Evolutionary conservation across 2,113 vertebrate genomes (phyloP).

Genomic region (Strix aluco): DNA sequence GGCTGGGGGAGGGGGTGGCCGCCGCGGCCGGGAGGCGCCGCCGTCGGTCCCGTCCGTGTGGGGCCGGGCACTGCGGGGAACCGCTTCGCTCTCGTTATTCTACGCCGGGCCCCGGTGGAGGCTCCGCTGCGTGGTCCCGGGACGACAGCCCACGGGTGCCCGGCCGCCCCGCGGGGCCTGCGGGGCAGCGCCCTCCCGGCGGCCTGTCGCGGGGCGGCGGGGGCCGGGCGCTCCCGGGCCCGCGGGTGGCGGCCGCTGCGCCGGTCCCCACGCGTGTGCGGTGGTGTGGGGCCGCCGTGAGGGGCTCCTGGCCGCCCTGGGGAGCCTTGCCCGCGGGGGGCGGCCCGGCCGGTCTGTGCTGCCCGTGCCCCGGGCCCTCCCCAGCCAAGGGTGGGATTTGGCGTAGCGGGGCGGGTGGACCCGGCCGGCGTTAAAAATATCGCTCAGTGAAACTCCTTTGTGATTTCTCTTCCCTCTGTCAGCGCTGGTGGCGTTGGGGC

Average conservation of each 20-base stretch:
- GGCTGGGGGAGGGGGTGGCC: background rate
- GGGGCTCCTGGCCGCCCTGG: background rate
- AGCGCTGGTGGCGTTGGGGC: background rate
- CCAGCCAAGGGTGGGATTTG: background rate
- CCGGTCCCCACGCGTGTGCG: background rate
- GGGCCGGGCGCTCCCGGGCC: background rate
- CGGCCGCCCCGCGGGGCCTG: background rate
- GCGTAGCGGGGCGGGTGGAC: background rate
- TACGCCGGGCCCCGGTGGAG: no score
- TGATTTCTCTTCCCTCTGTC: fast-evolving
- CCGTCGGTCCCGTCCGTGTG: no score
- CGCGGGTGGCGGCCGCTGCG: background rate
- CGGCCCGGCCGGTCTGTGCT: background rate
- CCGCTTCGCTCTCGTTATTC: no score
- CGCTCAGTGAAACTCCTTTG: background rate
- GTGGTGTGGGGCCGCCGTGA: background rate
- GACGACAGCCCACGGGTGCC: no score
- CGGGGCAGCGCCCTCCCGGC: background rate
- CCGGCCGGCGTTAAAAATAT: fast-evolving
- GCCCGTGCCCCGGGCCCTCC: background rate
- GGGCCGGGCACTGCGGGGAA: no score
- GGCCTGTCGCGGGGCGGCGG: no score
- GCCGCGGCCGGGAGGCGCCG: background rate
- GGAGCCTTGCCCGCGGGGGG: background rate
- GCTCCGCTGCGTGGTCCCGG: no score